Percentiles rank a stretch among this genome's conserved stretches.
These are phyloP conservation scores for Pachliopta kotzebuea DNA, from an alignment of 2,888 invertebrate species.

Conservation along the genomic window DNA sequence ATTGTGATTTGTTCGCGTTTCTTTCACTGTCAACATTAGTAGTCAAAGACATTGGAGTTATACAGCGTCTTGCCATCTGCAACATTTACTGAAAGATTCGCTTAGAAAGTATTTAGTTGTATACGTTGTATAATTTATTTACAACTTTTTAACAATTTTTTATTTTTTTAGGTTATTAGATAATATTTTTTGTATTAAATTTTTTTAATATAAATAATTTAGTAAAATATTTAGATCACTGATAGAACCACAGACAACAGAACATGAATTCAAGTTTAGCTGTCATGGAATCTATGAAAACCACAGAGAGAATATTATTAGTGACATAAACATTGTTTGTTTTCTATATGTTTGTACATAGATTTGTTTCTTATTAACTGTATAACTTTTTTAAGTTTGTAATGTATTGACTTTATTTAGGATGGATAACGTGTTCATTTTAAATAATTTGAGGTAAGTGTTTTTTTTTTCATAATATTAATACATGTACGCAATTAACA, in stretches of 20 bases:
- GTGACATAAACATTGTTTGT: constrained; percentile 9
- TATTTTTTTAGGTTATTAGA: too few species aligned
- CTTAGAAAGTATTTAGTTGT: too few species aligned
- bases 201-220: too few species aligned
- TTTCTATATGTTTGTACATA: constrained; percentile 10
- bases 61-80: neutral
- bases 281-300: neutral
- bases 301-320: too few species aligned
- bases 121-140: too few species aligned
- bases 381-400: constrained; percentile 14
- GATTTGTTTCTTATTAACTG: neutral
- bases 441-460: constrained; percentile 66
- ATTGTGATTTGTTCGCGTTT: neutral
- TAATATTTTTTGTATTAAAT: too few species aligned
- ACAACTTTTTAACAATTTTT: too few species aligned
- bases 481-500: constrained; percentile 4
- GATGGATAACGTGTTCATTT: constrained; percentile 67
- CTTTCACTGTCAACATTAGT: neutral
- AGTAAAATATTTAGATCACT: too few species aligned
- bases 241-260: constrained; percentile 3
- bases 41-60: constrained; percentile 2
- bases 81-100: neutral
- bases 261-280: neutral
- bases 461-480: constrained; percentile 3
- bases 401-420: constrained; percentile 39